phyloP scores from a whole-genome alignment of 2,888 invertebrate genomes.

The Andrena hattorfiana region DNA sequence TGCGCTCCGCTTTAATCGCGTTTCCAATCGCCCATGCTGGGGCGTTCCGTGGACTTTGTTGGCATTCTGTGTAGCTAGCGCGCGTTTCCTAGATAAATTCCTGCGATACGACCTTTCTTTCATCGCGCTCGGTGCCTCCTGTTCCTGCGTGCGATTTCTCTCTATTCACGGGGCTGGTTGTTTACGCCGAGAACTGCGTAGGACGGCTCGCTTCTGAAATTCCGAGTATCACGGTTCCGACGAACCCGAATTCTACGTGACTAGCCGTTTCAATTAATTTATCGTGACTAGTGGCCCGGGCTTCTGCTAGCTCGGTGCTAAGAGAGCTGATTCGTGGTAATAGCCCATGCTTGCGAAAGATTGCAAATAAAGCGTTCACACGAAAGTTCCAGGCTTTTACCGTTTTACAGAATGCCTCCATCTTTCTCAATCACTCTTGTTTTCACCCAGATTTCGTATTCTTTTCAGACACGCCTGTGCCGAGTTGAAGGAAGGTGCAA shows the following conservation, averaged over 20 bases:
- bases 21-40: constrained; percentile 43
- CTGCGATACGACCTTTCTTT: constrained; percentile 29
- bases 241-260: constrained; percentile 13
- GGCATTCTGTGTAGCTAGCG: constrained; percentile 44
- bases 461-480: constrained; percentile 72
- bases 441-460: no score
- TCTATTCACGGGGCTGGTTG: not conserved
- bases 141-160: not conserved
- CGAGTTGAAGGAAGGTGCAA: constrained; percentile 62
- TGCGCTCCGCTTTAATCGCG: constrained; percentile 44
- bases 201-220: not conserved
- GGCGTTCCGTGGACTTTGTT: constrained; percentile 54
- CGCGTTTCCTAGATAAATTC: constrained; percentile 60
- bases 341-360: not conserved
- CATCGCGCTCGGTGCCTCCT: not conserved
- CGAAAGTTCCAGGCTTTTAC: no score
- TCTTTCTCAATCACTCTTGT: no score
- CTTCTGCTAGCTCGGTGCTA: not conserved
- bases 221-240: not conserved
- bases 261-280: not conserved
- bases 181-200: not conserved
- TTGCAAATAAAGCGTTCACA: not conserved
- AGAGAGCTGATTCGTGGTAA: not conserved
- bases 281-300: not conserved
- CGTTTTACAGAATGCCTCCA: no score